Conservation (phyloP, 2,797 vertebrate genomes). For the Tiaroga cobitis region DNA sequence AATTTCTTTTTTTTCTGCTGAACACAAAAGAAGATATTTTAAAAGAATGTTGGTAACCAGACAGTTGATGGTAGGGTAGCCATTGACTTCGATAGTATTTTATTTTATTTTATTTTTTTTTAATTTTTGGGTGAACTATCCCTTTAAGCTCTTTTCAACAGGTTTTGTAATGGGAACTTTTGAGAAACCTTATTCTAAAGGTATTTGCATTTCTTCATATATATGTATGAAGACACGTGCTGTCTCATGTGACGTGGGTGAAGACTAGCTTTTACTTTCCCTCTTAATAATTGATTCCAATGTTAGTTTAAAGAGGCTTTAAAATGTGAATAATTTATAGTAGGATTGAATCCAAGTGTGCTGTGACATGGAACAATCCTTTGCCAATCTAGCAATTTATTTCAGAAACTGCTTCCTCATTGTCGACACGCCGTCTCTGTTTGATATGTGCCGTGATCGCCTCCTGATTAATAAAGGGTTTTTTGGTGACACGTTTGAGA, state of each 20-base stretch:
- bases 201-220: not conserved
- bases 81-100: no score
- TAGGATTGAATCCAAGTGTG: constrained; percentile 61
- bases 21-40: no score
- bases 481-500: constrained; percentile 1
- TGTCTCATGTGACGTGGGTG: constrained; percentile 6
- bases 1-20: no score
- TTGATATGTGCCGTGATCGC: not conserved
- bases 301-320: constrained; percentile 54
- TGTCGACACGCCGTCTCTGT: not conserved
- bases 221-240: not conserved
- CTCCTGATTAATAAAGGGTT: not conserved
- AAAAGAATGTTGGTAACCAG: no score
- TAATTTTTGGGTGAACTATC: no score
- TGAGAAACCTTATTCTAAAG: constrained; percentile 1
- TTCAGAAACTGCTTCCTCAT: constrained; percentile 10
- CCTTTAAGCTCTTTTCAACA: not conserved
- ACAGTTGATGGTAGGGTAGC: no score
- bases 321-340: constrained; percentile 66
- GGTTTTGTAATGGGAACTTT: not conserved
- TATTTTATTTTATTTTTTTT: no score
- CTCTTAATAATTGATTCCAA: constrained; percentile 67
- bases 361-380: constrained; percentile 59
- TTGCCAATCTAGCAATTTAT: constrained; percentile 17
- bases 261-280: constrained; percentile 43